Evolutionary conservation across 1,140 invertebrate species (phyloP), one percentile per base, ranked within the genome.

Genomic region (Panagrolaimus sp.): DNA sequence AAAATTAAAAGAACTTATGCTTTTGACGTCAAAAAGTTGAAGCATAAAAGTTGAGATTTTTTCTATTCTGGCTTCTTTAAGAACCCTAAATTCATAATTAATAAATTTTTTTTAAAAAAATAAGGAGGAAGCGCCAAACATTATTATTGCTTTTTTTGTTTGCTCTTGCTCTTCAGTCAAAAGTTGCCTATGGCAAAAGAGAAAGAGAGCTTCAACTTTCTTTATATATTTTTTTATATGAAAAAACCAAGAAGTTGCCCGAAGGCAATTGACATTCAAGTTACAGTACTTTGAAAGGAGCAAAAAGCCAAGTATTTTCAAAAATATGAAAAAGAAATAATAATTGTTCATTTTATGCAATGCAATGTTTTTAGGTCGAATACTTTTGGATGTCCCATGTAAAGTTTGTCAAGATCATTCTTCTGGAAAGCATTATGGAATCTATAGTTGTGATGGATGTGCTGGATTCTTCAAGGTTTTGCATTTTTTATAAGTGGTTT

Each of bases 361-460:
- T 38, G 31, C 31, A 38, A 38, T 57, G 27, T 20, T 27, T 88
- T 46, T 85, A 97, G 93, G 92, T 88, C 90, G 96, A 48, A 98
- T 99, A 68, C 86, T 98, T 27, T 91, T 93, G 78, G 95, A 98
- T 84, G 93, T 98, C 61, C 95, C 95, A 0, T 99, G 96, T 85
- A 92, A 92, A 82, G 96, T 98, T 0, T 99, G 96, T 81, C 89
- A 91, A 25, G 96, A 99, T 83, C 91, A 97, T 83, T 97, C 93
- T 0, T 97, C 93, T 0, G 96, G 96, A 1, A 98, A 98, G 84
- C 96, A 99, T 83, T 99, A 99, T 81, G 96, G 96, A 13, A 98
- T 98, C 67, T 79, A 68, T 62, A 76, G 72, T 0, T 98, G 96
- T 81, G 96, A 98, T 84, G 96, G 96, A 8, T 82, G 80, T 63